Conservation (phyloP, 2,113 vertebrate genomes). For the Hiodon alosoides region DNA sequence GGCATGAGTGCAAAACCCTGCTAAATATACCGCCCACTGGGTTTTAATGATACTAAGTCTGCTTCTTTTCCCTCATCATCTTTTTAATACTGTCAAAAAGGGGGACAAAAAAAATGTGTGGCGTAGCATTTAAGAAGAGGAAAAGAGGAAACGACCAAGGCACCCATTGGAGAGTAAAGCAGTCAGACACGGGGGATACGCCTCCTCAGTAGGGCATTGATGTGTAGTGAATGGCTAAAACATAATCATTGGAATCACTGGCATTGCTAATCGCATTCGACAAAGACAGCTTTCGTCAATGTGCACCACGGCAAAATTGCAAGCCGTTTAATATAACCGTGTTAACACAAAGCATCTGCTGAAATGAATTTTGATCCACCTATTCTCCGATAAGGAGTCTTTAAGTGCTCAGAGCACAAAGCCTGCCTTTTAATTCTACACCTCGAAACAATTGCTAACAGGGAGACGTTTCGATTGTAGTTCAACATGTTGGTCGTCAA, state of each 20-base stretch:
- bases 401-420: not conserved
- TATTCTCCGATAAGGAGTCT: not conserved
- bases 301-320: not conserved
- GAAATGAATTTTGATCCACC: not conserved
- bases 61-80: not conserved
- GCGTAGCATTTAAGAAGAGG: constrained; percentile 22
- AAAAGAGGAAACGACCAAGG: constrained; percentile 23
- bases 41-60: not conserved
- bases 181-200: constrained; percentile 40
- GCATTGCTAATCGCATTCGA: not conserved
- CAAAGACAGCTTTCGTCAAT: constrained; percentile 4
- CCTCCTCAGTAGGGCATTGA: constrained; percentile 32
- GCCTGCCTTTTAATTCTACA: constrained; percentile 2
- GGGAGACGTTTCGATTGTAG: not conserved
- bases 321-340: not conserved
- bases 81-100: constrained; percentile 11
- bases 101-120: constrained; percentile 20
- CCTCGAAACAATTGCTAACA: not conserved
- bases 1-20: constrained; percentile 18
- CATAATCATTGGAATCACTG: constrained; percentile 37
- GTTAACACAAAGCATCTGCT: not conserved
- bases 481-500: not conserved
- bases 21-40: constrained; percentile 20
- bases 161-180: constrained; percentile 34
- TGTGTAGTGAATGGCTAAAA: constrained; percentile 29